phyloP scores from a whole-genome alignment of 1,140 invertebrate genomes.

The Ganaspis sp. region DNA sequence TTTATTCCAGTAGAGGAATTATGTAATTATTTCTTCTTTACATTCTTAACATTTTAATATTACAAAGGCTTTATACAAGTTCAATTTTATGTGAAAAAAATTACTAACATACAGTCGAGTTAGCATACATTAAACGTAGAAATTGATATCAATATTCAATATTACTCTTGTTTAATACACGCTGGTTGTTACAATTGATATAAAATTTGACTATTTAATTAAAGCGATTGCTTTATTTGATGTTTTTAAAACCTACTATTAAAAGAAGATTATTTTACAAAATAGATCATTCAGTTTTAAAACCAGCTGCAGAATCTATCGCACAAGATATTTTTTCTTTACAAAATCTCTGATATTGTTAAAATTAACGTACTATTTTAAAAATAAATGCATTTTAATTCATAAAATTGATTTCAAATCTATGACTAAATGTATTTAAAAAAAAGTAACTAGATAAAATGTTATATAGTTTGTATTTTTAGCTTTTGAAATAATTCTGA shows the following conservation, averaged over 20 bases:
- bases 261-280: too few species aligned
- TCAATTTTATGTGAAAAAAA: not conserved
- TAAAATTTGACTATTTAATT: not conserved
- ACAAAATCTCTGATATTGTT: not conserved
- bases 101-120: not conserved
- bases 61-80: conserved; percentile 32
- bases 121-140: conserved; percentile 11
- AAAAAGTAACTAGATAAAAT: too few species aligned
- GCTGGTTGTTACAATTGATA: not conserved
- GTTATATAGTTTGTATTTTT: too few species aligned
- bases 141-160: not conserved
- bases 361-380: not conserved
- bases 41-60: conserved; percentile 31
- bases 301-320: not conserved
- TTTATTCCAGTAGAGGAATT: conserved; percentile 11
- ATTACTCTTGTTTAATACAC: not conserved
- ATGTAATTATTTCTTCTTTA: conserved; percentile 4
- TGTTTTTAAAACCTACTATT: conserved; percentile 21
- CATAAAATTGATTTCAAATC: too few species aligned
- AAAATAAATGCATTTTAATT: not conserved
- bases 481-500: too few species aligned
- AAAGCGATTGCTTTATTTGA: not conserved
- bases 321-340: not conserved
- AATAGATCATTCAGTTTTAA: too few species aligned
- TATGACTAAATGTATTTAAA: too few species aligned